Evolutionary conservation across 2,888 invertebrate genomes (phyloP).

Genomic region (Eupithecia insigniata): DNA sequence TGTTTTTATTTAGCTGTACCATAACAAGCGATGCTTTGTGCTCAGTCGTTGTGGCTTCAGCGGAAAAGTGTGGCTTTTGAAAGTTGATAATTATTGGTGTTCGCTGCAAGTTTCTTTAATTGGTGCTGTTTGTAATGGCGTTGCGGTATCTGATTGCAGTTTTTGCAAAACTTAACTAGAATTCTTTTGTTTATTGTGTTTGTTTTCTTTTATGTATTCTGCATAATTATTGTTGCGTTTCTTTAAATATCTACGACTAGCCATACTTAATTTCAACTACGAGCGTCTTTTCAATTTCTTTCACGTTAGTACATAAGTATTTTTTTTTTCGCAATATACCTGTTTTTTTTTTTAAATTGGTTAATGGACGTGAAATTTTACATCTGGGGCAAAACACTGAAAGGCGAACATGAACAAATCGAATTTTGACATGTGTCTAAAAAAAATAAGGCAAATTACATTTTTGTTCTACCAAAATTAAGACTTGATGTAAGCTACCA

Average conservation of each 20-base stretch:
- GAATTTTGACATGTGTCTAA: too few relatives aligned
- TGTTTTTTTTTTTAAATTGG: too few relatives aligned
- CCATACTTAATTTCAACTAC: too few relatives aligned
- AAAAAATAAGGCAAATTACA: neutral
- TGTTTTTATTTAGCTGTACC: conserved; percentile 29
- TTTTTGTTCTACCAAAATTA: neutral
- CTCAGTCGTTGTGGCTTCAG: conserved; percentile 31
- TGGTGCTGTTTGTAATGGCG: conserved; percentile 24
- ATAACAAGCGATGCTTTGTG: conserved; percentile 63
- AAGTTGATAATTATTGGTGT: conserved; percentile 39
- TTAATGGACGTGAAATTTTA: too few relatives aligned
- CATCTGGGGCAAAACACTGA: too few relatives aligned
- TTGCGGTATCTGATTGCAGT: conserved; percentile 24
- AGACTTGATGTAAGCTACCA: neutral
- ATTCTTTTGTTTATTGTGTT: conserved; percentile 5
- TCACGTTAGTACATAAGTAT: too few relatives aligned
- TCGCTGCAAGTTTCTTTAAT: conserved; percentile 35
- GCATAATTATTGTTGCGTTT: neutral
- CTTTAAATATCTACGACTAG: neutral
- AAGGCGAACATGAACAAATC: too few relatives aligned
- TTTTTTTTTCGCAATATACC: too few relatives aligned
- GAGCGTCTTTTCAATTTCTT: too few relatives aligned
- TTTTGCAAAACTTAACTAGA: conserved; percentile 20
- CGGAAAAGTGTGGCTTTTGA: conserved; percentile 34
- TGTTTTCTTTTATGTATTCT: neutral